A percentile compares a stretch with the other conserved stretches of the same genome.
Conservation (phyloP, 2,797 vertebrate genomes). For the Luscinia megarhynchos region DNA sequence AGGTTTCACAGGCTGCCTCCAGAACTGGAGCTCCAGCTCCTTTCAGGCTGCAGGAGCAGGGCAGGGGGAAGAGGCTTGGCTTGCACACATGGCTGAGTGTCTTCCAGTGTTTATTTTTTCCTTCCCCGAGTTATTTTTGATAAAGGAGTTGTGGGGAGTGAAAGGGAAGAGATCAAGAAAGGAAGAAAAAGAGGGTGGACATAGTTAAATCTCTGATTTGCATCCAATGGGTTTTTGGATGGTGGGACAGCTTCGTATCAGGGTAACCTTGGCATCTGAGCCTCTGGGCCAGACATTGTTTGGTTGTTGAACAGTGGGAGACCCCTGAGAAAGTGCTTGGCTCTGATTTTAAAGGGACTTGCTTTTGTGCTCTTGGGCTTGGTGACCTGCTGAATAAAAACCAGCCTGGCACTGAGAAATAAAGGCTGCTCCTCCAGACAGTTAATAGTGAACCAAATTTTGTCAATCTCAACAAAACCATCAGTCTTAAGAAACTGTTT, state of each 20-base stretch:
- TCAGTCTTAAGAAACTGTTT: background rate
- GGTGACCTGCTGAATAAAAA: background rate
- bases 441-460: background rate
- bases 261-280: background rate
- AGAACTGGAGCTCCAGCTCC: conserved; percentile 54
- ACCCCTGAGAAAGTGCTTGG: background rate
- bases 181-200: background rate
- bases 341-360: background rate
- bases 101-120: conserved; percentile 63
- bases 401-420: background rate
- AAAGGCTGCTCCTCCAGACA: background rate
- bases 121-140: conserved; percentile 45
- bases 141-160: background rate
- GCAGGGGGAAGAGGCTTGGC: conserved; percentile 50
- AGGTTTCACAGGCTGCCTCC: conserved; percentile 76
- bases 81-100: conserved; percentile 49
- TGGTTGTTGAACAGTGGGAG: background rate
- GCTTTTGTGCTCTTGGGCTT: background rate
- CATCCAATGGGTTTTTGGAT: background rate
- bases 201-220: background rate
- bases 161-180: background rate
- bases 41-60: conserved; percentile 61
- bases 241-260: background rate
- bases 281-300: background rate
- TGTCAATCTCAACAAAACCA: background rate